phyloP scores from a whole-genome alignment of 1,140 invertebrate species.

The Condylostylus longicornis region DNA sequence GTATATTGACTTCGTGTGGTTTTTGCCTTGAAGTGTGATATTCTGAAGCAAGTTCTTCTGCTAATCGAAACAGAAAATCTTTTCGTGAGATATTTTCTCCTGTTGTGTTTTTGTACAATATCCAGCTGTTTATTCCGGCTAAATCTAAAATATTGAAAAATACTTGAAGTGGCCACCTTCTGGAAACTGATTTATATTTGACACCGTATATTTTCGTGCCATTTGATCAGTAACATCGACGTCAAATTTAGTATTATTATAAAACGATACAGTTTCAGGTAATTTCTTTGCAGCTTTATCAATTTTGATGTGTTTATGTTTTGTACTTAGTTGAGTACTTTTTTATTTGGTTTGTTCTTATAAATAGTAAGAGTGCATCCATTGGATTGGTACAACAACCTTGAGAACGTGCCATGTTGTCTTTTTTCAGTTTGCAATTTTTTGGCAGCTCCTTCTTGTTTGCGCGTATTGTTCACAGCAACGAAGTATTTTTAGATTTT shows the following conservation, averaged over 20 bases:
- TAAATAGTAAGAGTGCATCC: constrained; percentile 10
- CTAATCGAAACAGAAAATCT: constrained; percentile 13
- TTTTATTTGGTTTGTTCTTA: constrained; percentile 14
- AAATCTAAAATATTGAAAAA: constrained; percentile 20
- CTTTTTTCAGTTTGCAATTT: constrained; percentile 9
- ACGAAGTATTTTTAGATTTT: constrained; percentile 6
- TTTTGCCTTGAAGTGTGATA: background rate
- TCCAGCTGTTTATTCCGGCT: constrained; percentile 17
- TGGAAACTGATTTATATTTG: constrained; percentile 13
- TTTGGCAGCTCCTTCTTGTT: constrained; percentile 7
- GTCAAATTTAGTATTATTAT: constrained; percentile 13
- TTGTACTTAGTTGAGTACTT: constrained; percentile 10
- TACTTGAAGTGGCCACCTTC: constrained; percentile 21
- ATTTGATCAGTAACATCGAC: constrained; percentile 8
- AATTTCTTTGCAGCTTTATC: constrained; percentile 7
- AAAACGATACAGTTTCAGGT: constrained; percentile 12
- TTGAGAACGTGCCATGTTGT: constrained; percentile 9
- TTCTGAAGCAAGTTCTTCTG: constrained; percentile 1
- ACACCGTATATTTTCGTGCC: constrained; percentile 11
- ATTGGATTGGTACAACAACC: constrained; percentile 9
- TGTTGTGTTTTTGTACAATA: constrained; percentile 17
- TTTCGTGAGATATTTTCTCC: constrained; percentile 11
- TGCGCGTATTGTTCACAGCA: constrained; percentile 10
- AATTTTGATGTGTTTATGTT: constrained; percentile 7
- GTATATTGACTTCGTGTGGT: background rate